phyloP scores from a whole-genome alignment of 2,113 vertebrate genomes.

The Notiomystis cincta region DNA sequence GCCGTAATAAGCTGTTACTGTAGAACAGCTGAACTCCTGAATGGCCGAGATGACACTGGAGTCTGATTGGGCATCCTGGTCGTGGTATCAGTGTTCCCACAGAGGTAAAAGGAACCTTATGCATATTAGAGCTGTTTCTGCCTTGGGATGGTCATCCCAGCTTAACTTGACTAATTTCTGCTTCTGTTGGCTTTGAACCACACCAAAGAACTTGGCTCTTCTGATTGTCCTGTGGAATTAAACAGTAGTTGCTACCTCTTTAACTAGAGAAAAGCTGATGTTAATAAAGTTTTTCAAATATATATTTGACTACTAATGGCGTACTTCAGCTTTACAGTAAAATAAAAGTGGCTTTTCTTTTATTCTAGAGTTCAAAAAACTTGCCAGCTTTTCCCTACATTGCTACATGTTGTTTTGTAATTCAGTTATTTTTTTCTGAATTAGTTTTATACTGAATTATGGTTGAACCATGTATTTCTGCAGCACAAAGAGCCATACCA shows the following conservation, averaged over 20 bases:
- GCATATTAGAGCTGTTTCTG: background rate
- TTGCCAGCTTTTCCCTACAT: background rate
- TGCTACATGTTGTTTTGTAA: background rate
- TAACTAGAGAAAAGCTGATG: background rate
- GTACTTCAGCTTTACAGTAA: background rate
- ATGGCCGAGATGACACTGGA: background rate
- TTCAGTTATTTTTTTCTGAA: background rate
- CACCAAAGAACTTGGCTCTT: background rate
- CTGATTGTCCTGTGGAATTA: background rate
- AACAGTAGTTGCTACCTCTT: slow-evolving; percentile 11
- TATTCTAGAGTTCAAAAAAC: background rate
- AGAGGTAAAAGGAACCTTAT: background rate
- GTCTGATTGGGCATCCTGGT: background rate
- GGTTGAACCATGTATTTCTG: background rate
- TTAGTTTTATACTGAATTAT: background rate
- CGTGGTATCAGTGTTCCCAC: accelerated
- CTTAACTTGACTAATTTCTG: background rate
- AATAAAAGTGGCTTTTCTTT: background rate
- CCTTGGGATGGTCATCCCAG: background rate
- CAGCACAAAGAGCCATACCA: background rate
- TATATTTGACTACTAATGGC: background rate
- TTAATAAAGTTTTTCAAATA: background rate
- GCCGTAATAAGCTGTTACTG: background rate
- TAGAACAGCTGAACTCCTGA: background rate
- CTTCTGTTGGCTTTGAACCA: background rate